These are phyloP conservation scores for Leucopsar rothschildi DNA, from an alignment of 2,113 vertebrate genomes.

Conservation along the genomic window DNA sequence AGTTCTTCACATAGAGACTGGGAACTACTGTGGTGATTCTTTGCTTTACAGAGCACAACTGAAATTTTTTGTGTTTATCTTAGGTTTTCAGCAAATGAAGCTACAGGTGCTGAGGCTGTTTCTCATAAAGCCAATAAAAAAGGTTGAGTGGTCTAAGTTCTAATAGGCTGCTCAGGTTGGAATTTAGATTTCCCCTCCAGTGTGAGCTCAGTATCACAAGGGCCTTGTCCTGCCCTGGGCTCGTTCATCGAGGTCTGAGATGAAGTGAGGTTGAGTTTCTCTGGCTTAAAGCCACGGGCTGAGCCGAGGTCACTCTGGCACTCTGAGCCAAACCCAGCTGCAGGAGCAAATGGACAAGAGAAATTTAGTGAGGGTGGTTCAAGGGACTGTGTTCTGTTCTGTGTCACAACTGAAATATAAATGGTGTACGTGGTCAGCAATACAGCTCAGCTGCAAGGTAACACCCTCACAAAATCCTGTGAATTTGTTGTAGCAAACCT, in stretches of 20 bases:
- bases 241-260: neutral
- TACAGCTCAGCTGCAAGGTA: neutral
- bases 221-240: neutral
- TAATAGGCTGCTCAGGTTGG: neutral
- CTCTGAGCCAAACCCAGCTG: neutral
- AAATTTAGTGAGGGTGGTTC: neutral
- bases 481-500: neutral
- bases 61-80: neutral
- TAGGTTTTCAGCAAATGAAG: neutral
- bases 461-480: neutral
- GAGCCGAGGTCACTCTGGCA: neutral
- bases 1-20: neutral
- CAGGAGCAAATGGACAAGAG: neutral
- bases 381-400: neutral
- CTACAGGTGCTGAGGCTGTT: neutral
- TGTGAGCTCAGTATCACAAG: neutral
- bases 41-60: neutral
- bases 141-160: neutral
- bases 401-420: neutral
- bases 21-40: neutral
- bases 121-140: neutral
- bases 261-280: neutral
- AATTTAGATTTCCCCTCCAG: neutral
- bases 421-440: rapidly evolving
- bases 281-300: neutral